Evolutionary conservation across 2,113 vertebrate species (phyloP).

Genomic region (Leuciscus idus): DNA sequence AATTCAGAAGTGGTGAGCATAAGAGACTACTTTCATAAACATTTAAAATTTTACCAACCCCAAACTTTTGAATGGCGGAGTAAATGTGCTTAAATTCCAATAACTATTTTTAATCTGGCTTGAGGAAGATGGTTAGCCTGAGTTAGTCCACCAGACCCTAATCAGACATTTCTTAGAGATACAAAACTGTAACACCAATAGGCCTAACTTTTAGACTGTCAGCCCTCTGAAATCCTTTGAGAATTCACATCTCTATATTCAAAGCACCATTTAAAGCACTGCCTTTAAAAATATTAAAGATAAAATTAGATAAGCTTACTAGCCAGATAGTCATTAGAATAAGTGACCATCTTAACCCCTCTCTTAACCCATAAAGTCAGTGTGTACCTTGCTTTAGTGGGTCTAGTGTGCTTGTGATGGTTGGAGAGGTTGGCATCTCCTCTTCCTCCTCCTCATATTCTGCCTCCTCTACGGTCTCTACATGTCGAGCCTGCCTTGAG

Average conservation of each 20-base stretch:
- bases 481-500: slow-evolving; percentile 74
- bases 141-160: background rate
- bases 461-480: slow-evolving; percentile 86
- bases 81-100: background rate
- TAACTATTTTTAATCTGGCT: background rate
- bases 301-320: background rate
- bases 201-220: background rate
- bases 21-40: background rate
- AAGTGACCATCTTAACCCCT: background rate
- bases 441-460: slow-evolving; percentile 74
- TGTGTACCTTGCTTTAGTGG: slow-evolving; percentile 86
- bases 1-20: background rate
- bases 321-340: background rate
- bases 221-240: background rate
- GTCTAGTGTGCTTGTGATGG: slow-evolving; percentile 75
- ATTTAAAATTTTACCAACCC: background rate
- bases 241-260: background rate
- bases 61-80: too few species aligned
- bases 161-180: background rate
- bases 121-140: background rate
- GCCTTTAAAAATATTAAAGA: background rate
- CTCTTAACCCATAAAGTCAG: background rate
- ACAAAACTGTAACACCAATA: background rate
- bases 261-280: background rate
- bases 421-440: slow-evolving; percentile 71